These are phyloP conservation scores for Mellivora capensis DNA, from an alignment of 2,113 vertebrate genomes.

Conservation along the genomic window DNA sequence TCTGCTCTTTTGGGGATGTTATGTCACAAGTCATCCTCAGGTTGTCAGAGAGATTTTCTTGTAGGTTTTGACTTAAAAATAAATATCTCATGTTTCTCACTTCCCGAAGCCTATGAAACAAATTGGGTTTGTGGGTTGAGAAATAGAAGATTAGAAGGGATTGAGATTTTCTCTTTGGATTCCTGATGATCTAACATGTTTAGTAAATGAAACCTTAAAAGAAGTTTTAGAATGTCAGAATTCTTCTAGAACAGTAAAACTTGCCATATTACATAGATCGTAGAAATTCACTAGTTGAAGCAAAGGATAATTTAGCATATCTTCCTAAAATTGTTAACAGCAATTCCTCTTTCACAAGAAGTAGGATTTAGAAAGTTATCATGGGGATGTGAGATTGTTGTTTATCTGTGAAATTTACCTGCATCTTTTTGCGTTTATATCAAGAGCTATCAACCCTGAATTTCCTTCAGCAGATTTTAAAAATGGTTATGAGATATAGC, in stretches of 20 bases:
- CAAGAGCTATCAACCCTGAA: background rate
- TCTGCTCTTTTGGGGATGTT: background rate
- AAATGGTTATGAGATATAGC: background rate
- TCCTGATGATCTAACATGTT: background rate
- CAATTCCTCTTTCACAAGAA: slow-evolving; percentile 30
- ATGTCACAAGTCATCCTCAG: background rate
- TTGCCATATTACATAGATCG: slow-evolving; percentile 9
- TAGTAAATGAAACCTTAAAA: slow-evolving; percentile 12
- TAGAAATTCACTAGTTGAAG: slow-evolving; percentile 15
- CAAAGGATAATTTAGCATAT: background rate
- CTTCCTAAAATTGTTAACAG: background rate
- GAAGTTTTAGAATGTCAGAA: slow-evolving; percentile 28
- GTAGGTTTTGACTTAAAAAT: slow-evolving; percentile 50
- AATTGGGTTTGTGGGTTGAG: slow-evolving; percentile 25
- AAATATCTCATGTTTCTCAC: slow-evolving; percentile 4
- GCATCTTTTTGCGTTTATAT: background rate
- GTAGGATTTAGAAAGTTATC: background rate
- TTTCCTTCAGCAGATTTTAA: slow-evolving; percentile 5
- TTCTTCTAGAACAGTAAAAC: slow-evolving; percentile 25
- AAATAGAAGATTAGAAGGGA: slow-evolving; percentile 38
- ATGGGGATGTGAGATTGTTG: background rate
- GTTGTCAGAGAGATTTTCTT: slow-evolving; percentile 1
- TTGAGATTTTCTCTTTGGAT: slow-evolving; percentile 26
- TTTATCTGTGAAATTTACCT: background rate
- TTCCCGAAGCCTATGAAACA: slow-evolving; percentile 7